Evolutionary conservation across 2,888 invertebrate species (phyloP).

Genomic region (Rhaphigaster nebulosa): DNA sequence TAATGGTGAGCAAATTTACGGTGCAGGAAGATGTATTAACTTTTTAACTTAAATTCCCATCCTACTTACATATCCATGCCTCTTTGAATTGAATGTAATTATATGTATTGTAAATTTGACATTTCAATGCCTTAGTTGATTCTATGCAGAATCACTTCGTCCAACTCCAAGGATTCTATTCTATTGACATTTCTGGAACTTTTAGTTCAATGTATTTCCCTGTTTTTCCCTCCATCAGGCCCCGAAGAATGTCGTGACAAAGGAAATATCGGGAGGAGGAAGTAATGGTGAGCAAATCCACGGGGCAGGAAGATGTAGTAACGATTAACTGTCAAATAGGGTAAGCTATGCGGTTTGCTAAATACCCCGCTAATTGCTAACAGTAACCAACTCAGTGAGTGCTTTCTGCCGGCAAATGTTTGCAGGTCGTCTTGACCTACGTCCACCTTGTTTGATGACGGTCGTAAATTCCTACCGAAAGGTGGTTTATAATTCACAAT

Average conservation of each 20-base stretch:
- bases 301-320: background rate
- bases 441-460: background rate
- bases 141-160: too few species aligned
- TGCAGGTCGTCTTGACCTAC: background rate
- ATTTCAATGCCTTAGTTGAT: too few species aligned
- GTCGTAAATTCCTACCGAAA: background rate
- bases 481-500: background rate
- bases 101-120: too few species aligned
- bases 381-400: background rate
- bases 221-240: too few species aligned
- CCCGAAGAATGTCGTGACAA: background rate
- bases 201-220: too few species aligned
- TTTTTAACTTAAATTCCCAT: too few species aligned
- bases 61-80: too few species aligned
- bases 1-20: background rate
- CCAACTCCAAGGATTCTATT: too few species aligned
- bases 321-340: slow-evolving; percentile 47
- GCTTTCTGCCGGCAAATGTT: background rate
- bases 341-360: slow-evolving; percentile 39
- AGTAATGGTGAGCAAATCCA: background rate
- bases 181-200: too few species aligned
- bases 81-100: too few species aligned
- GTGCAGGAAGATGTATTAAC: background rate
- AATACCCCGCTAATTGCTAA: slow-evolving; percentile 35
- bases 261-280: background rate